A percentile compares a stretch with the other conserved stretches of the same genome.
Conservation (phyloP, 1,140 invertebrate species). For the Berghia stephanieae region DNA sequence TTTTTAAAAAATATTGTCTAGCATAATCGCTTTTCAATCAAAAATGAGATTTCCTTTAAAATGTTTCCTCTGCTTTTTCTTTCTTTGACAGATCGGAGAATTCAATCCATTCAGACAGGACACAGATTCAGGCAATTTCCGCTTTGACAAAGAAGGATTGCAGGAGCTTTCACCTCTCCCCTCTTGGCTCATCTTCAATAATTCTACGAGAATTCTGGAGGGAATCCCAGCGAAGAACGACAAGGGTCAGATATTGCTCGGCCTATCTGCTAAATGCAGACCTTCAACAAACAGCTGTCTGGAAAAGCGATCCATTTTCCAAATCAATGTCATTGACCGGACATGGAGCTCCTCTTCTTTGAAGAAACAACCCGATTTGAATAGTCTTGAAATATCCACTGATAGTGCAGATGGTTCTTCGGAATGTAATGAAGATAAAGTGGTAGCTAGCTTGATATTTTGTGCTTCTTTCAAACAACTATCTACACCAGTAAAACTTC, state of each 20-base stretch:
- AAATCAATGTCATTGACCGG: not conserved
- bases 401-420: not conserved
- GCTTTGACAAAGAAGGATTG: too few relatives aligned
- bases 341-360: not conserved
- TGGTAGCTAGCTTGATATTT: constrained; percentile 29
- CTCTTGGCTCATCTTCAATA: constrained; percentile 16
- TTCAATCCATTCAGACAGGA: too few relatives aligned
- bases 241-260: not conserved
- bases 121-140: not conserved
- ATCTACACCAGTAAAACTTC: not conserved
- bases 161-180: too few relatives aligned
- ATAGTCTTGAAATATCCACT: not conserved
- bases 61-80: not conserved
- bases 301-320: not conserved
- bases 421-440: constrained; percentile 20
- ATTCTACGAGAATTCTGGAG: not conserved
- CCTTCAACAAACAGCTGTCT: not conserved
- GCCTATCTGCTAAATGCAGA: not conserved
- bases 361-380: too few relatives aligned
- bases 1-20: not conserved
- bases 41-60: not conserved
- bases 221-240: not conserved
- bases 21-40: not conserved
- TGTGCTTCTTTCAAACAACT: constrained; percentile 21
- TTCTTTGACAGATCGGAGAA: too few relatives aligned